Conservation (phyloP, 2,113 vertebrate genomes). For the Eonycteris spelaea region DNA sequence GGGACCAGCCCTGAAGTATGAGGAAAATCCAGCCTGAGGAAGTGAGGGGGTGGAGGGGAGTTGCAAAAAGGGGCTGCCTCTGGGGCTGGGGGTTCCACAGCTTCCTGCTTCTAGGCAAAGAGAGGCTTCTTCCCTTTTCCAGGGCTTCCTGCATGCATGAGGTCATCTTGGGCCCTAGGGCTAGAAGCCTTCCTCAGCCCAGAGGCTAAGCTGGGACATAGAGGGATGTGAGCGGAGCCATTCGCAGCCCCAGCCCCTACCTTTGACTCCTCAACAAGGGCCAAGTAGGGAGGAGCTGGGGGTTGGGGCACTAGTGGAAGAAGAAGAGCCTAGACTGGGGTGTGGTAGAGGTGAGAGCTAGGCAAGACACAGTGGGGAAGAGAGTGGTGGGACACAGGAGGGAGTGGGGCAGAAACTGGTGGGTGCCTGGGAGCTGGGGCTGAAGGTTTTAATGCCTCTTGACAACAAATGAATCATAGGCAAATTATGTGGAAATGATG, state of each 20-base stretch:
- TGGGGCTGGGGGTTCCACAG: background rate
- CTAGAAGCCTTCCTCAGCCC: background rate
- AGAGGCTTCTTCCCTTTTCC: background rate
- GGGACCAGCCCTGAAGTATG: background rate
- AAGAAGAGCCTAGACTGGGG: background rate
- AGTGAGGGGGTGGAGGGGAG: background rate
- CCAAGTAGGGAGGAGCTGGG: background rate
- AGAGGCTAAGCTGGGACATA: background rate
- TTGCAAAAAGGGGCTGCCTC: background rate
- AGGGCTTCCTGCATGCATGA: background rate
- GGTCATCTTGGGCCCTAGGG: background rate
- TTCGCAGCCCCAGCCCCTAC: background rate
- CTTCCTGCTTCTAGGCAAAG: background rate
- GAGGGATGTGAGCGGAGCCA: background rate
- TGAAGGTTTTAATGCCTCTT: conserved; percentile 47
- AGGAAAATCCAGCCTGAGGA: conserved; percentile 33
- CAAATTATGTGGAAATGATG: conserved; percentile 71
- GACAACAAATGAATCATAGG: conserved; percentile 73
- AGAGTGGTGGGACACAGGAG: background rate
- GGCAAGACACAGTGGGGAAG: background rate
- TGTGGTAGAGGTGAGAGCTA: background rate
- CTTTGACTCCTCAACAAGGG: background rate
- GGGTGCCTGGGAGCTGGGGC: background rate
- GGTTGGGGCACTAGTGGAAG: background rate
- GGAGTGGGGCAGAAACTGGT: background rate